Evolutionary conservation across 1,140 invertebrate species (phyloP).

Genomic region (Drosophila insularis): DNA sequence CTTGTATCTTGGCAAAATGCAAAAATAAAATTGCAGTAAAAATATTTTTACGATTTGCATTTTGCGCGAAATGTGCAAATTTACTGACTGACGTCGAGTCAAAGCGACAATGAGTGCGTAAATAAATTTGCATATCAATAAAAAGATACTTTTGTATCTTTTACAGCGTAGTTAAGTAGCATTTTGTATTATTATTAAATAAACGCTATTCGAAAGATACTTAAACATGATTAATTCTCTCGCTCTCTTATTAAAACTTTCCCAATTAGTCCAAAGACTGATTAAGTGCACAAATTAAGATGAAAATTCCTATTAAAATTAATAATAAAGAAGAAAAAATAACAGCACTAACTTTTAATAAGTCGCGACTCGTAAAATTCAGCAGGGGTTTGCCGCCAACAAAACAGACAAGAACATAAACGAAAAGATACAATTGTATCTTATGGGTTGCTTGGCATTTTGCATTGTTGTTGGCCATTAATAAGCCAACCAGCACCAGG

Average conservation of each 20-base stretch:
- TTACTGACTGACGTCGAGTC: neutral
- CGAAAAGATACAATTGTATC: constrained; percentile 69
- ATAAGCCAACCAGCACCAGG: constrained; percentile 50
- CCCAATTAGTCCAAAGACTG: constrained; percentile 58
- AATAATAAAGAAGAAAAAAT: constrained; percentile 24
- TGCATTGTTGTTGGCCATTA: constrained; percentile 67
- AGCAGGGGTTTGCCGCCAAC: constrained; percentile 28
- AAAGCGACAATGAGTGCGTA: constrained; percentile 11
- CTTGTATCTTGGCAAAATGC: constrained; percentile 1
- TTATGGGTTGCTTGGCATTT: constrained; percentile 28
- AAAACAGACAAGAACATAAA: constrained; percentile 37
- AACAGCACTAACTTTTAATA: constrained; percentile 66
- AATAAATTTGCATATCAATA: constrained; percentile 65
- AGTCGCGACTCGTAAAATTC: constrained; percentile 60
- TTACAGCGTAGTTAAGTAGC: constrained; percentile 37
- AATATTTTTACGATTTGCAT: constrained; percentile 51
- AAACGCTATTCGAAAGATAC: neutral
- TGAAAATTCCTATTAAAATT: constrained; percentile 20
- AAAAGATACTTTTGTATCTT: constrained; percentile 51
- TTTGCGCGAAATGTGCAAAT: constrained; percentile 34
- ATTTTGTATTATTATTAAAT: neutral
- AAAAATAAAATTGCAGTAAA: constrained; percentile 43
- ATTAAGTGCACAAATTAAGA: constrained; percentile 66
- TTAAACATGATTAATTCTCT: neutral
- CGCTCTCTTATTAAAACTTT: neutral